Evolutionary conservation across 2,113 vertebrate genomes (phyloP).

Genomic region (Archilochus colubris): DNA sequence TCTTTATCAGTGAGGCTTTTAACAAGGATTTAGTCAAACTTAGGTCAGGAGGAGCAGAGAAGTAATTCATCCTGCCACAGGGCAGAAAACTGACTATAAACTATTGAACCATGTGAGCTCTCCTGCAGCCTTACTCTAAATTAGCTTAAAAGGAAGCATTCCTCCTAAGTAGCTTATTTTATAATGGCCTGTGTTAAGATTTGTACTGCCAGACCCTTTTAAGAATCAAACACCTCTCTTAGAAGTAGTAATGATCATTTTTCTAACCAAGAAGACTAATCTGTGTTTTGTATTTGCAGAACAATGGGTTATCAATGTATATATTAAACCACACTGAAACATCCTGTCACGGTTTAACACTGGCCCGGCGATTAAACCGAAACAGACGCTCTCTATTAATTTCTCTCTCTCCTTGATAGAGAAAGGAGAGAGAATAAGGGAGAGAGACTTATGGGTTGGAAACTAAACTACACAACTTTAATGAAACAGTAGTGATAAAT

Average conservation of each 20-base stretch:
- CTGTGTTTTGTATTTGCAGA: neutral
- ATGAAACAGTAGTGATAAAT: too few species aligned
- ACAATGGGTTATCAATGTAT: neutral
- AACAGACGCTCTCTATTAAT: too few species aligned
- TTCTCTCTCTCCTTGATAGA: too few species aligned
- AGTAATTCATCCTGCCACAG: neutral
- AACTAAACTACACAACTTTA: too few species aligned
- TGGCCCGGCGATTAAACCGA: too few species aligned
- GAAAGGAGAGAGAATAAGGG: too few species aligned
- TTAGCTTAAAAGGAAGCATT: neutral
- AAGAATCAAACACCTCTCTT: neutral
- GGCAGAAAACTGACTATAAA: neutral
- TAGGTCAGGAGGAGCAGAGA: neutral
- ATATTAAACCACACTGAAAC: neutral
- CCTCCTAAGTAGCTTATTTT: neutral
- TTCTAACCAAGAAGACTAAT: neutral
- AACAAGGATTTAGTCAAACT: neutral
- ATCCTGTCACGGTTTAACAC: too few species aligned
- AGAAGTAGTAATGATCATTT: neutral
- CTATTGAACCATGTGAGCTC: neutral
- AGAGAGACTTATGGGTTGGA: too few species aligned
- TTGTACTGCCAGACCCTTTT: neutral
- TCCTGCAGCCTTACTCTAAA: neutral
- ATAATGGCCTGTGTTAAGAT: neutral
- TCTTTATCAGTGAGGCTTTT: neutral